Evolutionary conservation across 2,113 vertebrate species (phyloP).

Genomic region (Pseudois nayaur): DNA sequence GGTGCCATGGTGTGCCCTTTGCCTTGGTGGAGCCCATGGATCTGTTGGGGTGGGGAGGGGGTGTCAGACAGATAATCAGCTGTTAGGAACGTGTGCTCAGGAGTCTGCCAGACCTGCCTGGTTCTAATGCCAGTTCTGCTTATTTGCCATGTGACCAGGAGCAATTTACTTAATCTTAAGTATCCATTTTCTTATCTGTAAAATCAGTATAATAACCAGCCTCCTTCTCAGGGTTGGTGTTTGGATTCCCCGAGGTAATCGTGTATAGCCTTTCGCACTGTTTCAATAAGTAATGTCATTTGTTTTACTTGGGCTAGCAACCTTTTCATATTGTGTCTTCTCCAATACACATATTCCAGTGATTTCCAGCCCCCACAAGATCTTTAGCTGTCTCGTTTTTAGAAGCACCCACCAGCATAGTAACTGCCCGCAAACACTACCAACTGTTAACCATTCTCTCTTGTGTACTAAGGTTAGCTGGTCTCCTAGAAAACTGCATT

Average conservation of each 20-base stretch:
- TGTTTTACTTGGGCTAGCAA: not conserved
- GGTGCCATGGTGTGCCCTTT: not conserved
- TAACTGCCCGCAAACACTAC: not conserved
- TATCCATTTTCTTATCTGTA: conserved; percentile 14
- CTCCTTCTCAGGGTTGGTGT: not conserved
- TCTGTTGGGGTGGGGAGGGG: not conserved
- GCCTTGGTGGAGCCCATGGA: not conserved
- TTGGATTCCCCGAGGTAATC: not conserved
- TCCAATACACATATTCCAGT: not conserved
- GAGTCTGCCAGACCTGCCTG: not conserved
- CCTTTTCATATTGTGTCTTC: not conserved
- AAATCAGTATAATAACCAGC: not conserved
- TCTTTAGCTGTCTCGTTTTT: not conserved
- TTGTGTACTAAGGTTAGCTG: not conserved
- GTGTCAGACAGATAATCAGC: too few relatives aligned
- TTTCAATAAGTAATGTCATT: not conserved
- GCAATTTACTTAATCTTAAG: not conserved
- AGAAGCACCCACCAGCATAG: not conserved
- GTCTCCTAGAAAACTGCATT: not conserved
- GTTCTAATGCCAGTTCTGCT: conserved; percentile 12
- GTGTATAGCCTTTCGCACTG: accelerated
- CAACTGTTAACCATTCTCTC: not conserved
- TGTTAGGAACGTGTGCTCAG: not conserved
- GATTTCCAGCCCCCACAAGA: not conserved
- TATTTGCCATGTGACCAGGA: not conserved